Base-by-base conservation (phyloP, 2,888 invertebrate genomes). In the Bugula neritina region DNA sequence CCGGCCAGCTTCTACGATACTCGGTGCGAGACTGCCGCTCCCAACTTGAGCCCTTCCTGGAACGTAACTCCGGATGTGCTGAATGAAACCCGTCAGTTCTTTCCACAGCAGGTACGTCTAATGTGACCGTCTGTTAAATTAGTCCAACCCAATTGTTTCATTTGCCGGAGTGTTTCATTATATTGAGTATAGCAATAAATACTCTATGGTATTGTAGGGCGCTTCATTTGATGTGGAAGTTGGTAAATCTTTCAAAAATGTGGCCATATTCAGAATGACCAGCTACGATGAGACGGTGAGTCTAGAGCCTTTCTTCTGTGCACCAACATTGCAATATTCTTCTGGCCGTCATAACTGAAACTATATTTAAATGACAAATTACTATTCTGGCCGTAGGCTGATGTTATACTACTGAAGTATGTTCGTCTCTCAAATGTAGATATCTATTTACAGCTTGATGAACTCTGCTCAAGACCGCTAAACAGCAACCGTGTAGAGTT, bases 231-330 rank as follows among this genome's bases (percentile, higher is more conserved):
- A 21, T 29, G 29, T 63, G 17, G 63, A 63, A 31, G 63, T 63
- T 3, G 63, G 63, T 3, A 63, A 63, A 63, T 2, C 63, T 2
- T 29, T 63, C 17, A 63, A 63, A 31, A 63, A 63, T 63, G 63
- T 63, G 27, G 63, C n/a, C 31, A 27, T 63, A 27, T 63, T 63
- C 27, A 27, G 63, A 13, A 27, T 63, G 63, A 63, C 25, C n/a
- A 31, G 31, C 34, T 63, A 63, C 31, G 5, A 63, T 29, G 27
- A 27, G 10, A 13, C 63, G 27, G 63, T 63, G 31, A 63, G 63
- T 55, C 21, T 13, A 55, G 3, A n/a, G 21, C 52, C 21, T 21
- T 52, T 13, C 21, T 52, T 10, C 10, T 52, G 52, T 52, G 52
- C 21, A 21, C 21, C 10, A 52, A n/a, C n/a, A n/a, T n/a, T n/a